phyloP scores from a whole-genome alignment of 2,797 vertebrate genomes.

The Gallinago stenura region DNA sequence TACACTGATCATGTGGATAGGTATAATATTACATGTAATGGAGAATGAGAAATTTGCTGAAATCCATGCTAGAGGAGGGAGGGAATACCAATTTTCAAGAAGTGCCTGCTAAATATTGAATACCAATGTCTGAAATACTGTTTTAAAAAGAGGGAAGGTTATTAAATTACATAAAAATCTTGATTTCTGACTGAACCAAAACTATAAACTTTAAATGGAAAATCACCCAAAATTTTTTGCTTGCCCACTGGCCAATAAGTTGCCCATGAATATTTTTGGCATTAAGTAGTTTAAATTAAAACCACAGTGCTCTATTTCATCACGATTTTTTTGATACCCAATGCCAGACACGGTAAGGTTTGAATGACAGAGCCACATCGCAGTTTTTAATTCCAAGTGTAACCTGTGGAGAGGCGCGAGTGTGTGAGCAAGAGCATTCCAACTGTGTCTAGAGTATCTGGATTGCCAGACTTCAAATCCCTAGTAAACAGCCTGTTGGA shows the following conservation, averaged over 20 bases:
- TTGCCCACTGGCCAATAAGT: slow-evolving; percentile 2
- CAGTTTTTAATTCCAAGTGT: slow-evolving; percentile 63
- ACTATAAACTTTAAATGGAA: neutral
- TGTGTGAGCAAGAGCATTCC: slow-evolving; percentile 59
- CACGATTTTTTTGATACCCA: slow-evolving; percentile 21
- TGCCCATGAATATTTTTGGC: slow-evolving; percentile 27
- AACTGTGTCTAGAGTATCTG: slow-evolving; percentile 73
- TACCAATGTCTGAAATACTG: neutral
- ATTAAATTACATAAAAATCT: neutral
- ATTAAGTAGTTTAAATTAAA: slow-evolving; percentile 48
- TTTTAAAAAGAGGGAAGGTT: neutral
- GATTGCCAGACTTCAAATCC: slow-evolving; percentile 71
- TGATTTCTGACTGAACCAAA: neutral
- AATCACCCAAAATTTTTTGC: neutral
- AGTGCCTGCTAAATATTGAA: neutral
- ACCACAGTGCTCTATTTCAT: slow-evolving; percentile 39
- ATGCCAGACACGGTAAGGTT: slow-evolving; percentile 41
- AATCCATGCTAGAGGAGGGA: slow-evolving; percentile 30
- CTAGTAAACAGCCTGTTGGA: slow-evolving; percentile 66
- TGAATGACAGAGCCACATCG: slow-evolving; percentile 71
- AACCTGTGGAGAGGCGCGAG: slow-evolving; percentile 39
- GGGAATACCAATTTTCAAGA: slow-evolving; percentile 25
- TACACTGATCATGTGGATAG: neutral
- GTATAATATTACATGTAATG: slow-evolving; percentile 53
- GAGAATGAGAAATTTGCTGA: slow-evolving; percentile 54